phyloP scores from a whole-genome alignment of 2,888 invertebrate genomes.

The Pollenia griseotomentosa region DNA sequence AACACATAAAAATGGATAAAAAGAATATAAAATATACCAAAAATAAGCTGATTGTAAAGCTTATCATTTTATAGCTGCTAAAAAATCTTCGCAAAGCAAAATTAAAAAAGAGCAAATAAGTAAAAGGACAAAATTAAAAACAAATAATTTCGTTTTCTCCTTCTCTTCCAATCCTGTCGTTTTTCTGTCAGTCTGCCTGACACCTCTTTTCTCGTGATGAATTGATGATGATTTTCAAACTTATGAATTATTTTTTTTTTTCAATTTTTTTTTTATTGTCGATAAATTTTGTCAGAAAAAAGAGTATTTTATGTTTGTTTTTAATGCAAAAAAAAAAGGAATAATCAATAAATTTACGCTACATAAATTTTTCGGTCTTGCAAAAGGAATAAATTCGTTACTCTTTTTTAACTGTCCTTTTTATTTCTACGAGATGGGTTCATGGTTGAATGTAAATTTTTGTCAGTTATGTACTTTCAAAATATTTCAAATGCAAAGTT shows the following conservation, averaged over 20 bases:
- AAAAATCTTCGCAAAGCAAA: too few relatives aligned
- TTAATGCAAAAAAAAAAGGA: constrained; percentile 16
- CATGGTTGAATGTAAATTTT: constrained; percentile 10
- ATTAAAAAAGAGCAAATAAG: too few relatives aligned
- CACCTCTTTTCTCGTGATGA: neutral
- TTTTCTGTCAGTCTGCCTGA: neutral
- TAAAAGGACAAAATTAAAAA: neutral
- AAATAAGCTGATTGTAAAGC: too few relatives aligned
- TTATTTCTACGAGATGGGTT: neutral
- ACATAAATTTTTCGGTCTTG: constrained; percentile 48
- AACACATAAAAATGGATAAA: too few relatives aligned
- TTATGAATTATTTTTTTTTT: neutral
- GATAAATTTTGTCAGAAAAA: neutral
- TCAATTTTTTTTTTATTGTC: neutral
- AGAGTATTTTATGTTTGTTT: neutral
- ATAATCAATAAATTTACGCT: constrained; percentile 43
- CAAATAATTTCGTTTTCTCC: neutral
- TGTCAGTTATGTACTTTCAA: neutral
- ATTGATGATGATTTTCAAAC: neutral
- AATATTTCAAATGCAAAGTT: neutral
- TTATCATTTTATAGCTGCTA: too few relatives aligned
- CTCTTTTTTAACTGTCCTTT: neutral
- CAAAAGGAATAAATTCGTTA: neutral
- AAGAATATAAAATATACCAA: too few relatives aligned
- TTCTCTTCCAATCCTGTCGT: neutral